Evolutionary conservation across 2,113 vertebrate genomes (phyloP).

Genomic region (Hippocampus zosterae): DNA sequence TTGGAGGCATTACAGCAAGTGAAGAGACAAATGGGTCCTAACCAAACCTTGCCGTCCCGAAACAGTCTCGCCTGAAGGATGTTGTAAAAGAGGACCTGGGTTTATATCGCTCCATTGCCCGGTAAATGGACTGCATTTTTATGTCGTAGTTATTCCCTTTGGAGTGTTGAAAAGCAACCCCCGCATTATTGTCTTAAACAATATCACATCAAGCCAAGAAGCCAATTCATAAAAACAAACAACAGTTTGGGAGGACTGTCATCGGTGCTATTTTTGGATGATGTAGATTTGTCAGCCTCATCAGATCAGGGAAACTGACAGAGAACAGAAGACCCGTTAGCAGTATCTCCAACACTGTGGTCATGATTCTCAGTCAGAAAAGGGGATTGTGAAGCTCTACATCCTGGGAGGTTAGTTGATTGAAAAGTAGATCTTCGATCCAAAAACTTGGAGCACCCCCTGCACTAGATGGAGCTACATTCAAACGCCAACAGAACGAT

Average conservation of each 20-base stretch:
- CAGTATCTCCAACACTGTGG: not conserved
- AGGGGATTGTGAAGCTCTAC: not conserved
- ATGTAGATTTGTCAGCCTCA: not conserved
- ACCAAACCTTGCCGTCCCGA: slow-evolving; percentile 37
- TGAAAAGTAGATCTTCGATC: too few relatives aligned
- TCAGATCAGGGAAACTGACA: not conserved
- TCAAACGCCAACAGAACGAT: too few relatives aligned
- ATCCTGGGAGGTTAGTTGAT: too few relatives aligned
- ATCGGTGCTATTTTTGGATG: slow-evolving; percentile 1
- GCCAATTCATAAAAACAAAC: slow-evolving; percentile 3
- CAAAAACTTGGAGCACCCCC: too few relatives aligned
- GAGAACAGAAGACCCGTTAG: not conserved
- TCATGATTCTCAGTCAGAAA: not conserved
- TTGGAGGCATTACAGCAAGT: slow-evolving; percentile 38
- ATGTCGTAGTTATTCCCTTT: slow-evolving; percentile 15
- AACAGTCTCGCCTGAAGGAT: slow-evolving; percentile 32
- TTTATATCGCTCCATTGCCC: slow-evolving; percentile 26
- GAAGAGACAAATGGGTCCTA: slow-evolving; percentile 52
- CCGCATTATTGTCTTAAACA: slow-evolving; percentile 3
- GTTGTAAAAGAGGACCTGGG: slow-evolving; percentile 25
- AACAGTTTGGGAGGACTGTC: not conserved
- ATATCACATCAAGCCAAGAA: slow-evolving; percentile 7
- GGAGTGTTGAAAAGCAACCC: not conserved
- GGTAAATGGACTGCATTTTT: slow-evolving; percentile 38
- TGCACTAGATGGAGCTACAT: too few relatives aligned